Evolutionary conservation across 1,140 invertebrate species (phyloP), one percentile per base, ranked within the genome.

Genomic region (Cydia splendana): DNA sequence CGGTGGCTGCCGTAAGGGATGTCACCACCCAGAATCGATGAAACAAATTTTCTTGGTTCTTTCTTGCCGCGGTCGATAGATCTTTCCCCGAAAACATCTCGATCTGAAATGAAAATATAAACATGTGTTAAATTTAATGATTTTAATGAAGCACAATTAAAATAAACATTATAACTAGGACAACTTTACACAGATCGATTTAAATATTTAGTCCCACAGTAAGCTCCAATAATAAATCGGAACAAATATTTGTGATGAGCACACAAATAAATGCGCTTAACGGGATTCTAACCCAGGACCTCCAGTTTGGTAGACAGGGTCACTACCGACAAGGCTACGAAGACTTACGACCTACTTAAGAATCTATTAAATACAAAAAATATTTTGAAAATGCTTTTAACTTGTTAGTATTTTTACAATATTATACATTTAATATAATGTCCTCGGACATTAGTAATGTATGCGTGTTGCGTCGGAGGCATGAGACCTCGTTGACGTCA

Each of bases 11-110:
- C 96, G 82, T 96, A 97, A 7, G 96, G 96, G 30, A 96, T 94
- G 83, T 96, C 96, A 2, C 96, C 96, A 2, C 96, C 96, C 15
- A 96, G 92, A 77, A 96, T 96, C 9, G 96, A 96, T 3, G 96
- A 97, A 65, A 96, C 96, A 84, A 97, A 97, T 79, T 96, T 94
- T 67, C 95, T 92, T 0, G 95, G 90, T 87, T 93, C 91, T 81
- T 92, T 92, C 78, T 84, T 87, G 45, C 83, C 85, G 76, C 87
- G 84, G n/a, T 90, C 87, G 71, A 84, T 65, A 67, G 75, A 84
- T 79, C 78, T 85, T 78, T 93, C 92, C 74, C 88, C 91, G 79
- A 94, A 94, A 20, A 93, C 89, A 81, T 94, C 93, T 5, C 88
- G 87, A 85, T 92, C 93, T 93, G 92, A 77, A 93, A 92, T 71